A percentile compares a stretch with the other conserved stretches of the same genome.
Evolutionary conservation across 2,888 invertebrate species (phyloP).

Genomic region (Cetonia aurata): DNA sequence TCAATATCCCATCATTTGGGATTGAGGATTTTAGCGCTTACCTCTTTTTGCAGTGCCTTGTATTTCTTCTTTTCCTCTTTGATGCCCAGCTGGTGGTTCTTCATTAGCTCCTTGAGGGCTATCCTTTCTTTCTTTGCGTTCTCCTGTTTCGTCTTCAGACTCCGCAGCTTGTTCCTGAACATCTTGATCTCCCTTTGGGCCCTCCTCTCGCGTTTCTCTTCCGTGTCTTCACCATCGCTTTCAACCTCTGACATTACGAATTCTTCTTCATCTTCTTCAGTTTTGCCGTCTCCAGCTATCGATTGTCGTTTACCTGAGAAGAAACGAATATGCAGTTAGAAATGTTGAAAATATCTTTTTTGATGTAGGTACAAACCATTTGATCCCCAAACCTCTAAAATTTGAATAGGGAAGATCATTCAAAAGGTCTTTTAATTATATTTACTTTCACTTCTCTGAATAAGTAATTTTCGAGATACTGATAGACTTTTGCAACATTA

Average conservation of each 20-base stretch:
- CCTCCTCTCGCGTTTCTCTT: slow-evolving; percentile 72
- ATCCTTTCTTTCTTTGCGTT: slow-evolving; percentile 84
- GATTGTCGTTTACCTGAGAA: slow-evolving; percentile 59
- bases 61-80: slow-evolving; percentile 87
- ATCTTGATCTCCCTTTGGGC: slow-evolving; percentile 79
- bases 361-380: no score
- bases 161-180: slow-evolving; percentile 69
- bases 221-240: slow-evolving; percentile 76
- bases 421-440: no score
- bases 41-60: slow-evolving; percentile 86
- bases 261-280: slow-evolving; percentile 70
- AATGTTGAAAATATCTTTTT: neutral
- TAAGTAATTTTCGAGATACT: no score
- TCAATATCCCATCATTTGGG: neutral
- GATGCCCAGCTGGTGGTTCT: slow-evolving; percentile 82
- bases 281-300: slow-evolving; percentile 65
- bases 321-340: neutral
- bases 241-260: slow-evolving; percentile 74
- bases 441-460: no score
- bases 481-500: no score
- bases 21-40: slow-evolving; percentile 58
- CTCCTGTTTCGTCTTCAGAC: slow-evolving; percentile 74
- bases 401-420: no score
- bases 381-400: no score
- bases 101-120: slow-evolving; percentile 83